These are phyloP conservation scores for Aldrovandia affinis DNA, from an alignment of 2,797 vertebrate species.

Conservation along the genomic window DNA sequence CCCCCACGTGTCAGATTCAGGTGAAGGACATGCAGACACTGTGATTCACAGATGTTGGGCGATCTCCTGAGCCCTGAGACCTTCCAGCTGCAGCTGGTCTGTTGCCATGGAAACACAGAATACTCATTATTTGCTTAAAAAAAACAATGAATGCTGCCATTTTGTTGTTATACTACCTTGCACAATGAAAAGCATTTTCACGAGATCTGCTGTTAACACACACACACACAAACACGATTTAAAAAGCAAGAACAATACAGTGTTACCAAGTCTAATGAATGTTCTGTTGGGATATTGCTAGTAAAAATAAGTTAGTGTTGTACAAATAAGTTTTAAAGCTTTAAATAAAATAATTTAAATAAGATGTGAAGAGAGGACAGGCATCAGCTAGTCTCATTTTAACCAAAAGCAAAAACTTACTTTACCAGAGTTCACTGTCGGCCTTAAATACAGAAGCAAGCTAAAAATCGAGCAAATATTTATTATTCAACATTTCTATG, in stretches of 20 bases:
- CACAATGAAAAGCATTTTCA: background rate
- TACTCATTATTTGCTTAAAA: background rate
- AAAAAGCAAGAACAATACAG: background rate
- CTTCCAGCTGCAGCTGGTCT: background rate
- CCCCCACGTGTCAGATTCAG: background rate
- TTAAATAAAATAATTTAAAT: too few species aligned
- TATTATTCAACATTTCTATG: background rate
- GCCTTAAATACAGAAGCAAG: background rate
- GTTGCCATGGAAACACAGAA: conserved; percentile 16
- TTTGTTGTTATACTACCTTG: background rate
- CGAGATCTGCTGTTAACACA: background rate
- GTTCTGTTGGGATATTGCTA: too few species aligned
- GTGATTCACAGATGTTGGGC: background rate
- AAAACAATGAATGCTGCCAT: conserved; percentile 9
- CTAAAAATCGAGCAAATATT: background rate
- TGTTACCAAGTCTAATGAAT: background rate
- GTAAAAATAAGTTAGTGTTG: too few species aligned
- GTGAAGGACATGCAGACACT: background rate
- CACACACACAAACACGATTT: background rate
- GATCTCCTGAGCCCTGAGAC: too few species aligned
- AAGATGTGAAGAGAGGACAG: too few species aligned
- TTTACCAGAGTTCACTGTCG: too few species aligned
- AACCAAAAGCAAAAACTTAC: too few species aligned
- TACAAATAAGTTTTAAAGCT: too few species aligned
- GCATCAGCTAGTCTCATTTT: too few species aligned